phyloP scores from a whole-genome alignment of 2,888 invertebrate genomes.

The Heliconius hortense region DNA sequence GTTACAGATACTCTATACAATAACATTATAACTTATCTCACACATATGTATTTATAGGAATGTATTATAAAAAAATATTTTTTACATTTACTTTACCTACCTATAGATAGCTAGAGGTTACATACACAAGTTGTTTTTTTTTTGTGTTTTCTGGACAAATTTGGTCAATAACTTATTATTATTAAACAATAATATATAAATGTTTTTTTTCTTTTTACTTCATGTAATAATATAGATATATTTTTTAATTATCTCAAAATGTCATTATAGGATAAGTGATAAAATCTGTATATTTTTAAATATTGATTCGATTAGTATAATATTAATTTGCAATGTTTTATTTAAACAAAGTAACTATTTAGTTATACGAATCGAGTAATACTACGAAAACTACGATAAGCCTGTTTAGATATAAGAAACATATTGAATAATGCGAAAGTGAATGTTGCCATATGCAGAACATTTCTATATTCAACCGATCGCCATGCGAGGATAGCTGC shows the following conservation, averaged over 20 bases:
- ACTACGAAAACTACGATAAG: not conserved
- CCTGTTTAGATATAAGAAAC: not conserved
- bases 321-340: not conserved
- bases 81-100: too few relatives aligned
- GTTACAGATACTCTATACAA: not conserved
- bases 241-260: too few relatives aligned
- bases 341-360: not conserved
- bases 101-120: too few relatives aligned
- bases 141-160: too few relatives aligned
- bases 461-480: not conserved
- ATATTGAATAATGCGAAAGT: conserved; percentile 23
- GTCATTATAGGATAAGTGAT: too few relatives aligned
- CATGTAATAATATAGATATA: too few relatives aligned
- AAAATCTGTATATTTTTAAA: not conserved
- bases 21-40: not conserved
- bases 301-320: not conserved
- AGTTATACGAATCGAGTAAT: not conserved
- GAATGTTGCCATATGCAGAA: conserved; percentile 15
- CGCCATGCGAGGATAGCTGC: not conserved
- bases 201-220: too few relatives aligned
- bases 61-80: not conserved
- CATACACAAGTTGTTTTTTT: too few relatives aligned
- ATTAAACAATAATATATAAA: too few relatives aligned
- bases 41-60: not conserved
- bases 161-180: too few relatives aligned